Percentiles rank a stretch among this genome's conserved stretches.
Evolutionary conservation across 2,113 vertebrate species (phyloP).

Genomic region (Onychostruthus taczanowskii): DNA sequence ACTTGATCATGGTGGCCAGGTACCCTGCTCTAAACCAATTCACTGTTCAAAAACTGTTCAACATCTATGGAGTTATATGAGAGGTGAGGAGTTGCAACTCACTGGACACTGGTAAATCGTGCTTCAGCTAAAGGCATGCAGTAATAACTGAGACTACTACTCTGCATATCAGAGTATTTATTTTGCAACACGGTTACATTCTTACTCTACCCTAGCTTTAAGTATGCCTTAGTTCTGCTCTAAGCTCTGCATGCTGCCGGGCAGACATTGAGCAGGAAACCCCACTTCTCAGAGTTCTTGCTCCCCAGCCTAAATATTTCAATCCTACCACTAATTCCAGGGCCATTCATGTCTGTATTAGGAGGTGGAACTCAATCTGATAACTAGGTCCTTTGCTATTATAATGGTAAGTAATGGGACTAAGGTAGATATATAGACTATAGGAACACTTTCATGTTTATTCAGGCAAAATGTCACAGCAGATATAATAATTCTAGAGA

Average conservation of each 20-base stretch:
- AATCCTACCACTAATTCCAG: background rate
- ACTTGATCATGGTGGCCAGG: background rate
- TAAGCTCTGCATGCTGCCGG: accelerated
- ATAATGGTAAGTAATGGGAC: background rate
- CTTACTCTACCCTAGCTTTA: background rate
- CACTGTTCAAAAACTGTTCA: background rate
- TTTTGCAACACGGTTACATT: background rate
- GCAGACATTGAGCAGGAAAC: background rate
- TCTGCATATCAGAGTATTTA: background rate
- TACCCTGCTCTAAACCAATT: background rate
- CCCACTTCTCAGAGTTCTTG: background rate
- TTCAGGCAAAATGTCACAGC: background rate
- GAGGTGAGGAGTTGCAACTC: background rate
- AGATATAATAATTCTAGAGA: background rate
- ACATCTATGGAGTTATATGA: background rate
- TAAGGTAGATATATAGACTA: background rate
- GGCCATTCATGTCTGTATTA: background rate
- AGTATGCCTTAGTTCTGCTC: background rate
- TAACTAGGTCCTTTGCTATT: background rate
- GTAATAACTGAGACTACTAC: background rate
- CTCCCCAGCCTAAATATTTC: background rate
- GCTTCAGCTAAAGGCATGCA: background rate
- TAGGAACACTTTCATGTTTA: background rate
- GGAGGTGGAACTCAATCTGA: background rate
- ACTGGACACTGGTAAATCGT: background rate